Base-by-base conservation (phyloP, 2,797 vertebrate genomes). In the Capromys pilorides region DNA sequence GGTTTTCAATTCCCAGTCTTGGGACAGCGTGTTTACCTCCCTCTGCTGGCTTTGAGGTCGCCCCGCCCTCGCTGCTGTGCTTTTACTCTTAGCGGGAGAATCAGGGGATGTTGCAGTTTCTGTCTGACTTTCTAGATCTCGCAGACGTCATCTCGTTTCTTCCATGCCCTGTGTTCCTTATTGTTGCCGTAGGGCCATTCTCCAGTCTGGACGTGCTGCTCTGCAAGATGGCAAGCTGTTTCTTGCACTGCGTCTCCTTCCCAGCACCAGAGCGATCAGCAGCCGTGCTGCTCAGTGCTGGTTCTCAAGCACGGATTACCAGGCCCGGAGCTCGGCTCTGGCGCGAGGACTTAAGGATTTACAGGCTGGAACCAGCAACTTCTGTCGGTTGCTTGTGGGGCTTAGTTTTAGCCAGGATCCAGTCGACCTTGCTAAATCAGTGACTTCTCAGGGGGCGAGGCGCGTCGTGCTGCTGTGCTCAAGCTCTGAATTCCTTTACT, bases 91-190 rank as follows among this genome's bases (percentile, higher is more conserved):
- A 39, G 67, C 62, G 36, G 4, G 75, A 79, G 41, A 69, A 5
- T 36, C 41, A 8, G 3, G 66, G 75, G 88, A 11, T 73, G 88
- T 61, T n/a, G 1, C 62, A 5, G 57, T 31, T 45, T 77, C 73
- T 18, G 0, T 31, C 77, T 81, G 96, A 64, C 51, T 80, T 79
- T 82, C 92, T 66, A n/a, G 9, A 57, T 26, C 89, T 83, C 36
- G 1, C 78, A 31, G 81, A 26, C 64, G 73, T 80, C n/a, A 33
- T 62, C 45, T 31, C 33, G 18, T 57, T n/a, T 33, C 45, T 36
- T 7, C n/a, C 28, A 5, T 49, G 73, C 54, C 64, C 6, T 3
- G 3, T 16, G 9, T 45, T 36, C 54, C 51, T 71, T 7, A 2
- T 6, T 19, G 61, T 62, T 36, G 69, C 66, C 81, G 0, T 3